phyloP scores from a whole-genome alignment of 2,888 invertebrate genomes.

The Tanypteryx hageni region DNA sequence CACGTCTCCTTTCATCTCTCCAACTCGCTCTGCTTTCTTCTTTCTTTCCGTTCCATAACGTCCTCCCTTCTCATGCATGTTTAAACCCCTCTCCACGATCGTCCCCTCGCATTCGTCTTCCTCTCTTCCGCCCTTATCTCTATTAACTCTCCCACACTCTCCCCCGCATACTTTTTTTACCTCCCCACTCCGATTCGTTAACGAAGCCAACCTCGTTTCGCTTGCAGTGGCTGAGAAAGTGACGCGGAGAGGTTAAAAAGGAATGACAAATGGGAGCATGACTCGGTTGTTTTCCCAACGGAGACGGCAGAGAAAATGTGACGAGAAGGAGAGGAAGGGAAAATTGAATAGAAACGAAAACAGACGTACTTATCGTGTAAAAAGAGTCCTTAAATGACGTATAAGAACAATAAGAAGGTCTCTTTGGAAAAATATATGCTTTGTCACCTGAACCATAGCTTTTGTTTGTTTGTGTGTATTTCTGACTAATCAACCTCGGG shows the following conservation, averaged over 20 bases:
- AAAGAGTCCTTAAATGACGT: too few relatives aligned
- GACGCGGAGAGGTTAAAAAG: background rate
- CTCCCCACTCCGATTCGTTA: background rate
- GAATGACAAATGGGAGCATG: slow-evolving; percentile 3
- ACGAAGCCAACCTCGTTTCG: slow-evolving; percentile 7
- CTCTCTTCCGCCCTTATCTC: too few relatives aligned
- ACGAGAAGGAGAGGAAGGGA: background rate
- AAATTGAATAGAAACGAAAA: too few relatives aligned
- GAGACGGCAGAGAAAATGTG: background rate
- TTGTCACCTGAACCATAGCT: too few relatives aligned
- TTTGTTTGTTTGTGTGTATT: too few relatives aligned
- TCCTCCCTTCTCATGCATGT: background rate
- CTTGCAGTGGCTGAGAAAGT: background rate
- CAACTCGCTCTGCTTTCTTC: background rate
- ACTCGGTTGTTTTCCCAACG: background rate
- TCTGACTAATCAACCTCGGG: too few relatives aligned
- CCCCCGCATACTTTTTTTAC: background rate
- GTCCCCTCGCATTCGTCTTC: too few relatives aligned
- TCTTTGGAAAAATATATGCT: too few relatives aligned
- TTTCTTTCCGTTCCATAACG: background rate
- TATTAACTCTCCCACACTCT: too few relatives aligned
- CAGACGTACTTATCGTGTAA: too few relatives aligned
- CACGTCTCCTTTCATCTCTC: background rate
- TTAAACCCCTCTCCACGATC: too few relatives aligned
- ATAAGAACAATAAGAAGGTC: too few relatives aligned